Base-by-base conservation (phyloP, 2,113 vertebrate species). In the Sapajus apella region DNA sequence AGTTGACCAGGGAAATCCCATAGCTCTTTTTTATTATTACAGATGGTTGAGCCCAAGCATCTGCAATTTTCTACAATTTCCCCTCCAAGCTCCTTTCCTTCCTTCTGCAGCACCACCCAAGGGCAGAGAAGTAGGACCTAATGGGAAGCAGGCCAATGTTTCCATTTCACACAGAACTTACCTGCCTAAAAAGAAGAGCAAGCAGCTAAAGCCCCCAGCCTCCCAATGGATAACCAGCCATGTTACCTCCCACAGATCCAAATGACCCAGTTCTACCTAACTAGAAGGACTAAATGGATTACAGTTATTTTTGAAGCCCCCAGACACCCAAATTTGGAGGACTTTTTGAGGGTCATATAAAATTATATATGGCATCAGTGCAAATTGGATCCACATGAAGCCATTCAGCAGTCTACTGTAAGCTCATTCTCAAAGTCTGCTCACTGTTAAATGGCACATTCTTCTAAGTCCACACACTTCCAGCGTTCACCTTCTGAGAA, bases 301-400 rank as follows among this genome's bases (percentile, higher is more conserved):
- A 58, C 30, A 37, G 72, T 32, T n/a, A 13, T 10, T 0, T 16
- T 64, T 1, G 75, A 83, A 80, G 79, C 6, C 45, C 73, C 30
- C 14, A 64, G 40, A 23, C 2, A 14, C 23, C 35, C 17, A 73
- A 66, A 50, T 32, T 20, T 11, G 16, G 13, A 75, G 72, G 43
- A 64, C 50, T 66, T 73, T 91, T 12, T 32, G 45, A 84, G 55
- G 32, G 30, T 16, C 37, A 77, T 0, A 0, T 40, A 45, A 30
- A 68, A 72, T 40, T 9, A 40, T 4, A 50, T 0, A 32, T 1
- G 18, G 85, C 37, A 8, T 21, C 1, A 3, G 32, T 1, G 7
- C 43, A 50, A 43, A 55, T 1, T 13, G 23, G 40, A 40, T 9
- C 81, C 12, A 18, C 18, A 3, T 0, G 32, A 80, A 50, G 52